A percentile compares a stretch with the other conserved stretches of the same genome.
These are phyloP conservation scores for Enteromius paludinosus DNA, from an alignment of 2,797 vertebrate species.

Conservation along the genomic window DNA sequence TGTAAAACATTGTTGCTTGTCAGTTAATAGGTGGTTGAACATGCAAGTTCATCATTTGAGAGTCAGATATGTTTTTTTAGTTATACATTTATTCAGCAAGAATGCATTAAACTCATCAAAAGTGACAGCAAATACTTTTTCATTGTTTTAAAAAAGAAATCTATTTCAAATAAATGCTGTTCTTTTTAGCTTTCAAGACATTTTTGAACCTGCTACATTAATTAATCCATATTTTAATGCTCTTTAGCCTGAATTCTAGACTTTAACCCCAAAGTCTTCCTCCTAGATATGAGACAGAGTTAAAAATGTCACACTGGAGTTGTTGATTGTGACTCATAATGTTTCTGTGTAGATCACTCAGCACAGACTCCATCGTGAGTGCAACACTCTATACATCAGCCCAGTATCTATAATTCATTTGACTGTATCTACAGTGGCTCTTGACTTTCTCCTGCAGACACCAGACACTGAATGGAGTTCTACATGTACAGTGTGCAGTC, in stretches of 20 bases:
- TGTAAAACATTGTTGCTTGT: neutral
- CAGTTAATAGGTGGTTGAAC: neutral
- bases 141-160: neutral
- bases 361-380: neutral
- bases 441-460: neutral
- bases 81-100: neutral
- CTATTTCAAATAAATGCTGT: neutral
- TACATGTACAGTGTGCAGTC: neutral
- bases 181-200: neutral
- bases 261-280: neutral
- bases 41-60: neutral
- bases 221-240: neutral
- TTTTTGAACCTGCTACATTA: neutral
- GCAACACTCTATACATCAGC: neutral
- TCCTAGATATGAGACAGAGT: neutral
- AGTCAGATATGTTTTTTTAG: neutral
- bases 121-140: neutral
- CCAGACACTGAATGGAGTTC: neutral
- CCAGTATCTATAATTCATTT: neutral
- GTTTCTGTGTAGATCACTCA: neutral
- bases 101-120: neutral
- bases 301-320: neutral
- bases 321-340: neutral
- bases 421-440: neutral
- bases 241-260: neutral